A percentile compares a stretch with the other conserved stretches of the same genome.
These are phyloP conservation scores for Egretta garzetta DNA, from an alignment of 2,113 vertebrate genomes.

Conservation along the genomic window DNA sequence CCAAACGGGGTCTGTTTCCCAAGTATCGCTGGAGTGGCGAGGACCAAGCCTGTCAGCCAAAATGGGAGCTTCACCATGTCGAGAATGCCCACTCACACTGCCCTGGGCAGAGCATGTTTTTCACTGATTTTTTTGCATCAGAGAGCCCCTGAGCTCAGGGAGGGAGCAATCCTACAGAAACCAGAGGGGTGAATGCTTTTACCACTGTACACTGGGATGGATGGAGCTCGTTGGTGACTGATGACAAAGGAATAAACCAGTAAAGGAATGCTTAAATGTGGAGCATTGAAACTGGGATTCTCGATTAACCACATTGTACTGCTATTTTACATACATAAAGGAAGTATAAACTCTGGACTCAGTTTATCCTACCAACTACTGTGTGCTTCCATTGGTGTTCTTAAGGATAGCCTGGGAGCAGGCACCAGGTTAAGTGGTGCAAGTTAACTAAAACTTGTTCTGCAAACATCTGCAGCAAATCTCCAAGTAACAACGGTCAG, in stretches of 20 bases:
- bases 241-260: neutral
- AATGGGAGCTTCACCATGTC: neutral
- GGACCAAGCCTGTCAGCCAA: neutral
- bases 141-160: neutral
- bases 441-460: neutral
- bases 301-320: neutral
- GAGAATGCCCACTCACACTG: fast-evolving
- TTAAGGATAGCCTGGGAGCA: neutral
- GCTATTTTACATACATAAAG: neutral
- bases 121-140: neutral
- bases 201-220: neutral
- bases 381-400: neutral
- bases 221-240: neutral
- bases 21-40: fast-evolving
- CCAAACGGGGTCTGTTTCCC: neutral
- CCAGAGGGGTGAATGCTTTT: fast-evolving
- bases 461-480: neutral
- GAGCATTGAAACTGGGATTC: neutral
- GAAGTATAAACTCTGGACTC: neutral
- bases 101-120: neutral
- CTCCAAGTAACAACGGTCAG: neutral
- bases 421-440: neutral
- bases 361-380: neutral
- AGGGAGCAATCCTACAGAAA: neutral
- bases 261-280: neutral